Percentiles rank a stretch among this genome's conserved stretches.
phyloP scores from a whole-genome alignment of 2,113 vertebrate genomes.

The Mystacornis crossleyi region DNA sequence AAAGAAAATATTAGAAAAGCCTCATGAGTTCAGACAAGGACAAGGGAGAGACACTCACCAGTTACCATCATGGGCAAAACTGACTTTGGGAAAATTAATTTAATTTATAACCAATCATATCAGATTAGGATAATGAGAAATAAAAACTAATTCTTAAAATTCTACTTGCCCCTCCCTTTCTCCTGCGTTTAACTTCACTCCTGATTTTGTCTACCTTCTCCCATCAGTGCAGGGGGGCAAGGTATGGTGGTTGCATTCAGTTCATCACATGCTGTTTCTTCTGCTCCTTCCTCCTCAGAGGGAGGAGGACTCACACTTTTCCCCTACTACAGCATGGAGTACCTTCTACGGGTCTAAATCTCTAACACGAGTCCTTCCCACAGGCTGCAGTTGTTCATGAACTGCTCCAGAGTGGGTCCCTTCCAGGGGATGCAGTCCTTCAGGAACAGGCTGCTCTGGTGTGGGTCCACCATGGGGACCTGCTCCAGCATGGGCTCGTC shows the following conservation, averaged over 20 bases:
- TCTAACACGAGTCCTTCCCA: not conserved
- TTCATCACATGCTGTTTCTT: not conserved
- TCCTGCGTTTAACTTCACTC: not conserved
- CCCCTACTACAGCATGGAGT: not conserved
- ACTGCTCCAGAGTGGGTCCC: not conserved
- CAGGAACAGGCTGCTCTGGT: not conserved
- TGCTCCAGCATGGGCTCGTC: not conserved
- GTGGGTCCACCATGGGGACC: rapidly evolving
- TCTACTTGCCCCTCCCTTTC: not conserved
- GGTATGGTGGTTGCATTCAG: not conserved
- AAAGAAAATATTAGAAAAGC: not conserved
- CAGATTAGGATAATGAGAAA: not conserved
- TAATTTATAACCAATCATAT: not conserved
- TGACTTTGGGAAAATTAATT: not conserved
- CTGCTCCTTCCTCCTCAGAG: not conserved
- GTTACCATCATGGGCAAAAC: rapidly evolving
- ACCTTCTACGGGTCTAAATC: rapidly evolving
- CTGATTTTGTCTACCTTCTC: not conserved
- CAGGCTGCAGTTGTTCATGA: not conserved
- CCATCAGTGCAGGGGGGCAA: not conserved
- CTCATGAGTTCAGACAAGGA: not conserved
- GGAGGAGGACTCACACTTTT: not conserved
- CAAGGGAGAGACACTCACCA: not conserved
- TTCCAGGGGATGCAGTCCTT: not conserved
- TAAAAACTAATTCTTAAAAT: not conserved